Percentiles rank a stretch among this genome's conserved stretches.
These are phyloP conservation scores for Tinea trinotella DNA, from an alignment of 2,888 invertebrate genomes.

Conservation along the genomic window DNA sequence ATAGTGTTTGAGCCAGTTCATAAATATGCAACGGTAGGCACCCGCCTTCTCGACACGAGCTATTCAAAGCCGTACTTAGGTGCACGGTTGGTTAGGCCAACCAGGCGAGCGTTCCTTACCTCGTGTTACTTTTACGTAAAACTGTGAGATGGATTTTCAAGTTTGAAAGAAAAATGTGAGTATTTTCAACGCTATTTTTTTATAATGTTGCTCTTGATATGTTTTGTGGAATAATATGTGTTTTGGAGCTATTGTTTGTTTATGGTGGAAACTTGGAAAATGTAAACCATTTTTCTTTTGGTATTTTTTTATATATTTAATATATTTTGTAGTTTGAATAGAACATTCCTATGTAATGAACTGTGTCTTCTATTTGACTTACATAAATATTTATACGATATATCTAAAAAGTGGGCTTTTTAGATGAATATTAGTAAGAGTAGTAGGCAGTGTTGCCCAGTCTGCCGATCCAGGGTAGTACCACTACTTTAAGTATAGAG, in stretches of 20 bases:
- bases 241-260: background rate
- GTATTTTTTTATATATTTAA: too few relatives aligned
- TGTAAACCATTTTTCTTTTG: too few relatives aligned
- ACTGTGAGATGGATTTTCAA: slow-evolving; percentile 67
- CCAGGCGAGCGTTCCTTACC: slow-evolving; percentile 25
- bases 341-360: too few relatives aligned
- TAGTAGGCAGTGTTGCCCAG: too few relatives aligned
- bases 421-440: too few relatives aligned
- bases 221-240: background rate
- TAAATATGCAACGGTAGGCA: slow-evolving; percentile 73
- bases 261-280: background rate
- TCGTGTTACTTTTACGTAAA: slow-evolving; percentile 66
- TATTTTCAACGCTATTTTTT: slow-evolving; percentile 1
- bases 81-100: slow-evolving; percentile 60
- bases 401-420: too few relatives aligned
- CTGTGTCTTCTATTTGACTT: too few relatives aligned
- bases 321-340: too few relatives aligned
- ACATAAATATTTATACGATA: too few relatives aligned
- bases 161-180: slow-evolving; percentile 38
- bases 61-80: slow-evolving; percentile 57
- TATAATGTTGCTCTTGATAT: slow-evolving; percentile 4
- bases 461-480: too few relatives aligned
- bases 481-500: too few relatives aligned
- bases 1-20: slow-evolving; percentile 72
- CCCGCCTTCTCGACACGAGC: slow-evolving; percentile 71